Evolutionary conservation across 2,797 vertebrate species (phyloP).

Genomic region (Gastrophryne carolinensis): DNA sequence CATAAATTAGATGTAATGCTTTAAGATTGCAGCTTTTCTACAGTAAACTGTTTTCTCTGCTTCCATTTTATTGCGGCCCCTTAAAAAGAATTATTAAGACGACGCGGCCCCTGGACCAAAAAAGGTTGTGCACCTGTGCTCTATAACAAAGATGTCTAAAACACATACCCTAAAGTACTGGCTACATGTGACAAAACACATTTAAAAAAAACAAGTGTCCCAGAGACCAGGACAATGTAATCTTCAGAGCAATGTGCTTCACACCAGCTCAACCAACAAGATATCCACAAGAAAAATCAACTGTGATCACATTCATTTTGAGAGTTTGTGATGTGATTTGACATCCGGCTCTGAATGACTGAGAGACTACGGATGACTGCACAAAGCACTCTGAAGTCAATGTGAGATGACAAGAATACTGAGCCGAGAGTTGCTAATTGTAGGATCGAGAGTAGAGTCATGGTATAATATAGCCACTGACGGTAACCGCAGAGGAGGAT

Average conservation of each 20-base stretch:
- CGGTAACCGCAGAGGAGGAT: constrained; percentile 16
- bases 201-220: too few species aligned
- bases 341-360: constrained; percentile 26
- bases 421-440: constrained; percentile 43
- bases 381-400: constrained; percentile 1
- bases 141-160: too few species aligned
- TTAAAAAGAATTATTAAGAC: too few species aligned
- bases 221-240: too few species aligned
- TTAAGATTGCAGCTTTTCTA: too few species aligned
- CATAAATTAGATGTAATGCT: too few species aligned
- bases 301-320: neutral
- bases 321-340: constrained; percentile 38
- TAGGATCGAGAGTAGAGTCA: neutral
- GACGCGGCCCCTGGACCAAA: too few species aligned
- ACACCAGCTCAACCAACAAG: neutral
- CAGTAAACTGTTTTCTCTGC: too few species aligned
- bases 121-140: too few species aligned
- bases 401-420: constrained; percentile 32
- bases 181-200: too few species aligned
- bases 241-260: neutral
- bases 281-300: neutral
- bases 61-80: too few species aligned
- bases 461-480: constrained; percentile 7
- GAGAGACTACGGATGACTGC: constrained; percentile 24
- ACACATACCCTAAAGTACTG: too few species aligned